Evolutionary conservation across 2,888 invertebrate species (phyloP).

Genomic region (Leucozona laternaria): DNA sequence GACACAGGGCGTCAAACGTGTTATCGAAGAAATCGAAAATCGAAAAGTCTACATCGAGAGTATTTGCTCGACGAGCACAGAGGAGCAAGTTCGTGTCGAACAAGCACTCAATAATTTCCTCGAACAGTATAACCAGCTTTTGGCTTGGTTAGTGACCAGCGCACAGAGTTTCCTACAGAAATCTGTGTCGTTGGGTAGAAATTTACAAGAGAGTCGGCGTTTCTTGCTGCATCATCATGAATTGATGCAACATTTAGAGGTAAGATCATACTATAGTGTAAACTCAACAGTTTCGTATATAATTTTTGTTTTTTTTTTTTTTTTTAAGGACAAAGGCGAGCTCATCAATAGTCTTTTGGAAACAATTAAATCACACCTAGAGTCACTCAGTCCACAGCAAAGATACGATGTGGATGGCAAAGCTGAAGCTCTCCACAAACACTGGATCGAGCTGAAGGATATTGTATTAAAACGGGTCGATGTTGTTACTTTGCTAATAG

Average conservation of each 20-base stretch:
- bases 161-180: conserved; percentile 90
- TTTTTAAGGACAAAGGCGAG: conserved; percentile 86
- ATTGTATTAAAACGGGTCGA: conserved; percentile 87
- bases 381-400: conserved; percentile 87
- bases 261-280: conserved; percentile 77
- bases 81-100: conserved; percentile 89
- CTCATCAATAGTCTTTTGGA: conserved; percentile 88
- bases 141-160: conserved; percentile 90
- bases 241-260: conserved; percentile 89
- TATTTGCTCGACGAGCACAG: conserved; percentile 87
- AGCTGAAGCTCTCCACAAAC: conserved; percentile 86
- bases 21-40: conserved; percentile 90
- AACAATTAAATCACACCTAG: conserved; percentile 86
- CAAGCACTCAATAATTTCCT: conserved; percentile 88
- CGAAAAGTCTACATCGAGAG: conserved; percentile 87
- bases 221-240: conserved; percentile 90
- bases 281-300: not conserved
- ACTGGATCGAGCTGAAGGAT: conserved; percentile 87
- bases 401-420: conserved; percentile 87
- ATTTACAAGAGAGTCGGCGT: conserved; percentile 87
- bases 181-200: conserved; percentile 90
- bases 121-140: conserved; percentile 88
- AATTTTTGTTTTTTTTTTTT: conserved; percentile 33
- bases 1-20: conserved; percentile 87
- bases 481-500: conserved; percentile 87